phyloP scores from a whole-genome alignment of 1,140 invertebrate species.

The Asbolus verrucosus region DNA sequence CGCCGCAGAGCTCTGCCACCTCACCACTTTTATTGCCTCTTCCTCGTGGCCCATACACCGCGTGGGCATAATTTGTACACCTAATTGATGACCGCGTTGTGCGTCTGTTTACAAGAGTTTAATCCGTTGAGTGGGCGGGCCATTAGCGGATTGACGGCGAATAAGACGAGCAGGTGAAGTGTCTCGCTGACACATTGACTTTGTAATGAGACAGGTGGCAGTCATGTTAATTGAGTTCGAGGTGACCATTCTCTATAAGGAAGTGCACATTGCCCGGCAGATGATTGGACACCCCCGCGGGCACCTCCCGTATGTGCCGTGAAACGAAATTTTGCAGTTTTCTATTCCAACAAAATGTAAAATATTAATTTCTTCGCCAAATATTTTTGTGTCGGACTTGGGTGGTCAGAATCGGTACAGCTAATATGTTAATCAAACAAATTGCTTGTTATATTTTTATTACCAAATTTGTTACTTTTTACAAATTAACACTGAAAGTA shows the following conservation, averaged over 20 bases:
- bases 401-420: no score
- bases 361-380: no score
- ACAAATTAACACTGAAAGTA: no score
- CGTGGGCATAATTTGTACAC: slow-evolving; percentile 14
- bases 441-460: no score
- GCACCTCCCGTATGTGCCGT: slow-evolving; percentile 31
- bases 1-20: neutral
- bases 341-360: no score
- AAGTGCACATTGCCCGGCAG: slow-evolving; percentile 58
- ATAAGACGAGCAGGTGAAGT: slow-evolving; percentile 54
- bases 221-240: slow-evolving; percentile 55
- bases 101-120: slow-evolving; percentile 34
- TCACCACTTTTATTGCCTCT: neutral
- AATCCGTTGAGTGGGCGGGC: slow-evolving; percentile 34
- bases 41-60: no score
- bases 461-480: no score
- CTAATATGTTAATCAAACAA: no score
- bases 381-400: no score
- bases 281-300: slow-evolving; percentile 58
- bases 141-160: slow-evolving; percentile 30
- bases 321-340: neutral
- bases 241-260: slow-evolving; percentile 55
- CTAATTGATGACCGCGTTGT: slow-evolving; percentile 12
- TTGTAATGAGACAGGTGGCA: slow-evolving; percentile 58
- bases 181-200: slow-evolving; percentile 55